Evolutionary conservation across 2,888 invertebrate species (phyloP), one percentile per base, ranked within the genome.

Genomic region (Peribatodes rhomboidaria): DNA sequence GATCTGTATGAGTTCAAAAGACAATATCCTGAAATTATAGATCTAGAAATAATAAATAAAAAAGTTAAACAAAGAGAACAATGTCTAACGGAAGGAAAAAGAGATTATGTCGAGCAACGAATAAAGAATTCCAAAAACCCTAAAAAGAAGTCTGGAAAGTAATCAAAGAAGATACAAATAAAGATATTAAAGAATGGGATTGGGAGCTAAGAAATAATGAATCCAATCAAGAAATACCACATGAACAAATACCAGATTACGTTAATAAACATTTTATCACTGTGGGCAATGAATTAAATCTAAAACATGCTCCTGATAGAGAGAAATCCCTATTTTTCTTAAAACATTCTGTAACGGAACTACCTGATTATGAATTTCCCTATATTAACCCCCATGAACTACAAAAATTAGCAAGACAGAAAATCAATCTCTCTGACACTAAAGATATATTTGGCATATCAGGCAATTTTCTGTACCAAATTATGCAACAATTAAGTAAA

Each of bases 111-210:
- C 1, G 31, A 47, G 14, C 0, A 31, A 1, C 9, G 47, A n/a
- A 47, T 47, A 47, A n/a, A 2, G 6, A 46, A 20, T 13, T 9
- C 46, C 2, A 46, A 20, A 22, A 46, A 46, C 22, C 22, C 0
- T 31, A 47, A 27, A 47, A 14, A 47, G 27, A 47, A 47, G 31
- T 47, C 3, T 47, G 27, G 47, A 47, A 53, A 20, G 35, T 50
- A 11, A 50, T 50, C 0, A 50, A 35, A 47, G 47, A 47, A 47
- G 31, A 47, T 9, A 47, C 47, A 2, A 47, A 47, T 47, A 47
- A 47, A 8, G 14, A 47, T 9, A 31, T 31, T 0, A 27, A 27
- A 14, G 31, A 47, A 31, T 47, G 47, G 27, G n/a, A 31, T 8
- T 47, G 47, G 47, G 47, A 27, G 2, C 9, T 47, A 14, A 11